Evolutionary conservation across 2,113 vertebrate genomes (phyloP).

Genomic region (Prochilodus magdalenae): DNA sequence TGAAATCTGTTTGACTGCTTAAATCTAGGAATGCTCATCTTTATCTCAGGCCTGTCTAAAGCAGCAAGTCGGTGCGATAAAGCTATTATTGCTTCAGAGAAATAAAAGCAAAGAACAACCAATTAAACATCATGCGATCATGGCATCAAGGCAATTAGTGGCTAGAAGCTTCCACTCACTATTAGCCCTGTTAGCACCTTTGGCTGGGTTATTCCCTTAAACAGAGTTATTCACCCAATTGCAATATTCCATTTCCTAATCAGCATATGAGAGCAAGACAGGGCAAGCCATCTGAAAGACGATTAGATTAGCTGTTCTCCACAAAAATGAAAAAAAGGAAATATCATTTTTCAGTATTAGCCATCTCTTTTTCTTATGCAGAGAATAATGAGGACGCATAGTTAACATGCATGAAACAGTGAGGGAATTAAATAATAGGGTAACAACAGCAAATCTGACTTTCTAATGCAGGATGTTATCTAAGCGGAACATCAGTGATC

Average conservation of each 20-base stretch:
- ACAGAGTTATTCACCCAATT: not conserved
- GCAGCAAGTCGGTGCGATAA: no score
- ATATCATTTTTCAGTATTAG: not conserved
- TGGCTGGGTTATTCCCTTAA: not conserved
- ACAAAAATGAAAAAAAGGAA: slow-evolving; percentile 1
- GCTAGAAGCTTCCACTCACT: not conserved
- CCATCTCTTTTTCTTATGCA: not conserved
- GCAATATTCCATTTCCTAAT: not conserved
- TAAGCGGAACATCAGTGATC: not conserved
- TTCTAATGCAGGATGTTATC: not conserved
- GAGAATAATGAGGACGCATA: not conserved
- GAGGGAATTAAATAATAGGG: not conserved
- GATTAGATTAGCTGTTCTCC: slow-evolving; percentile 59
- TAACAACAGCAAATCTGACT: not conserved
- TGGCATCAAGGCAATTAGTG: not conserved
- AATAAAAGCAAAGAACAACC: no score
- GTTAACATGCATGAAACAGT: not conserved
- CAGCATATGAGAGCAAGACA: slow-evolving; percentile 27
- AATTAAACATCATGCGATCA: no score
- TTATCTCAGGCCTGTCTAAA: no score
- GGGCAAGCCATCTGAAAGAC: slow-evolving; percentile 34
- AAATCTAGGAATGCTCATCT: not conserved
- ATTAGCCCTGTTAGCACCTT: not conserved
- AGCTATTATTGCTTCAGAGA: no score
- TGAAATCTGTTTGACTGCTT: not conserved